Percentiles rank a stretch among this genome's conserved stretches.
phyloP scores from a whole-genome alignment of 2,797 vertebrate species.

The Parotocinclus haroldoi region DNA sequence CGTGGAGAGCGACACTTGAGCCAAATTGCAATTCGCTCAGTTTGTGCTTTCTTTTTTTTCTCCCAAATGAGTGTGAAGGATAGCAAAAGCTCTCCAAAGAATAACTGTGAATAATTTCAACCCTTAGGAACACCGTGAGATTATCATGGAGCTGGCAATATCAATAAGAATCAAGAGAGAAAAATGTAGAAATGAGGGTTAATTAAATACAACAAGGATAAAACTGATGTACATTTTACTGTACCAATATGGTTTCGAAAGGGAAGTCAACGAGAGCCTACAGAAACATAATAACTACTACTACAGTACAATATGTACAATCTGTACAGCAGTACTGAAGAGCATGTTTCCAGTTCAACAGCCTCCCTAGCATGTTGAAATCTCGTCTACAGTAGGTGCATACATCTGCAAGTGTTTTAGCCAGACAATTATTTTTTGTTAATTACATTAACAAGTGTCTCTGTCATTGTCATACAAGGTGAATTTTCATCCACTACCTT shows the following conservation, averaged over 20 bases:
- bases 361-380: too few species aligned
- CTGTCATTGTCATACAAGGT: conserved; percentile 68
- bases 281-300: too few species aligned
- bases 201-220: neutral
- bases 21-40: conserved; percentile 68
- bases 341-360: too few species aligned
- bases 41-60: conserved; percentile 41
- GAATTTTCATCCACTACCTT: conserved; percentile 88
- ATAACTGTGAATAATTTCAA: neutral
- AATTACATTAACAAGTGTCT: conserved; percentile 75
- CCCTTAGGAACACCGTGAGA: conserved; percentile 1
- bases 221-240: conserved; percentile 1
- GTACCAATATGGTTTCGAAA: neutral
- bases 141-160: neutral
- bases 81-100: conserved; percentile 15
- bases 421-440: conserved; percentile 66
- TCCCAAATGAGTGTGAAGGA: conserved; percentile 54
- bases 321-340: too few species aligned
- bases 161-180: neutral
- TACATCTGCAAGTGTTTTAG: conserved; percentile 21
- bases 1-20: conserved; percentile 56
- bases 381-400: too few species aligned
- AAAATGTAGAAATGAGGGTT: neutral
- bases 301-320: too few species aligned
- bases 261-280: neutral